phyloP scores from a whole-genome alignment of 2,888 invertebrate species.

The Diachrysia chrysitis region DNA sequence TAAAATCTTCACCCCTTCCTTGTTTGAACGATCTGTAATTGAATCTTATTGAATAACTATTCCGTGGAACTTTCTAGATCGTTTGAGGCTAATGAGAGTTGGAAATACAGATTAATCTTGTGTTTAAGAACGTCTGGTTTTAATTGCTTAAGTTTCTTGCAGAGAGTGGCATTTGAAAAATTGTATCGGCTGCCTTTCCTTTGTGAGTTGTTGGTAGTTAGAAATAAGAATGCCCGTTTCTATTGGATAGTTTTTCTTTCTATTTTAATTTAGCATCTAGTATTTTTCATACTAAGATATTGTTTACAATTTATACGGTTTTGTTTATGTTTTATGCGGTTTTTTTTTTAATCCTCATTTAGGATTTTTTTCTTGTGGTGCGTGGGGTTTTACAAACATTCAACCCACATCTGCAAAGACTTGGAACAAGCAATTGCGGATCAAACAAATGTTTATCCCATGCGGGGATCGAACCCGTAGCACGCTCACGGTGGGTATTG shows the following conservation, averaged over 20 bases:
- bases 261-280: neutral
- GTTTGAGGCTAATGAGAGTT: slow-evolving; percentile 48
- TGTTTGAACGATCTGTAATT: neutral
- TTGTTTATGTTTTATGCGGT: no score
- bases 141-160: slow-evolving; percentile 47
- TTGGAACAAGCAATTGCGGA: no score
- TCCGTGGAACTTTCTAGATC: slow-evolving; percentile 36
- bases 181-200: slow-evolving; percentile 27
- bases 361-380: no score
- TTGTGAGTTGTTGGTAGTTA: slow-evolving; percentile 3
- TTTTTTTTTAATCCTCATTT: no score
- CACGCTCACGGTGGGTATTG: no score
- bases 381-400: no score
- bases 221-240: neutral
- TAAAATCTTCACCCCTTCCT: neutral
- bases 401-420: no score
- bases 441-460: no score
- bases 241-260: neutral
- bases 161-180: slow-evolving; percentile 49
- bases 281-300: no score
- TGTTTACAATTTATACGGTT: no score
- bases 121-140: slow-evolving; percentile 49
- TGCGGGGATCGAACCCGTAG: no score
- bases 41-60: slow-evolving; percentile 40
- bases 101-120: slow-evolving; percentile 55